Conservation (phyloP, 2,888 invertebrate species). For the Punctoribates punctum region DNA sequence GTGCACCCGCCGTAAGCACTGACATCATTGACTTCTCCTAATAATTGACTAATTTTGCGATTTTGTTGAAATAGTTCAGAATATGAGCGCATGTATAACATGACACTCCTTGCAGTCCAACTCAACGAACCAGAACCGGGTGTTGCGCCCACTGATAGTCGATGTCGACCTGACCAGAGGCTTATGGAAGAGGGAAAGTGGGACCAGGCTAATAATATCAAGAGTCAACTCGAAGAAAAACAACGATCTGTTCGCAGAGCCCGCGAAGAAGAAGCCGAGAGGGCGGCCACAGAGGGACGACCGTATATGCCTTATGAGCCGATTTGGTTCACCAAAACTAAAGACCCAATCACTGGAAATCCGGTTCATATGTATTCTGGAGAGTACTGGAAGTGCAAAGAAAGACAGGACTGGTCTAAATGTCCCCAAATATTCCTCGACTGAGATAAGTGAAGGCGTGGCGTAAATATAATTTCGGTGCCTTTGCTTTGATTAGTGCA, state of each 20-base stretch:
- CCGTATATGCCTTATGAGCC: constrained; percentile 74
- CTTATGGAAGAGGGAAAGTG: constrained; percentile 92
- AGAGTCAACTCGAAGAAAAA: constrained; percentile 83
- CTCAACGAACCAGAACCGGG: constrained; percentile 89
- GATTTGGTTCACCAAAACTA: constrained; percentile 81
- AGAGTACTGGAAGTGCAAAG: constrained; percentile 90
- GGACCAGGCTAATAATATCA: constrained; percentile 77
- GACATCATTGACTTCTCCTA: neutral
- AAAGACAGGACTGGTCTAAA: constrained; percentile 75
- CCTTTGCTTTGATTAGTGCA: constrained; percentile 15
- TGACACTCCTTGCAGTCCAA: constrained; percentile 90
- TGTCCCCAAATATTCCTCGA: constrained; percentile 74
- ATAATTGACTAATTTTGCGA: neutral
- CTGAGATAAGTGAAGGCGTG: neutral
- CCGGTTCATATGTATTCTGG: constrained; percentile 78
- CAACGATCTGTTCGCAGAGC: constrained; percentile 75
- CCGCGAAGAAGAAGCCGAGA: constrained; percentile 74
- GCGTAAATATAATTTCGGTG: constrained; percentile 8
- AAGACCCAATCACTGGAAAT: constrained; percentile 63
- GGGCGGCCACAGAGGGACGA: constrained; percentile 57
- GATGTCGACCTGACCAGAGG: constrained; percentile 90
- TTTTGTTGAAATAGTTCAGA: constrained; percentile 27
- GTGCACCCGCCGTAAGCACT: constrained; percentile 65
- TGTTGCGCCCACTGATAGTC: constrained; percentile 91
- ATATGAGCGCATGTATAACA: constrained; percentile 78